Conservation (phyloP, 92 coral and sea anemone genomes). For the Pocillopora meandrina region DNA sequence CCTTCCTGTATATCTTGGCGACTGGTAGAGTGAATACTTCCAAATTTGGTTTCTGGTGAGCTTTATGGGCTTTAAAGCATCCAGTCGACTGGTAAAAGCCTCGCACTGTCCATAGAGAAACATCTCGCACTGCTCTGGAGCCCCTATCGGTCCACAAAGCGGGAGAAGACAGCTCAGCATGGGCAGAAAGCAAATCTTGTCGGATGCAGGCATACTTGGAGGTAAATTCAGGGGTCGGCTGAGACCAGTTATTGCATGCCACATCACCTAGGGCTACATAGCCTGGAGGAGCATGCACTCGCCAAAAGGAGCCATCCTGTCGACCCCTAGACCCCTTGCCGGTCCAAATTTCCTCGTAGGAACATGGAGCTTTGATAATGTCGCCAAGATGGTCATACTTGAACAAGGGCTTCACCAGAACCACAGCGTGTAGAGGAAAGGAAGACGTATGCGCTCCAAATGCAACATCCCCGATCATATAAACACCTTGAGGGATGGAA, state of each 20-base stretch:
- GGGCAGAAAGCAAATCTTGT: background rate
- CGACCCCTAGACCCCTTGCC: conserved; percentile 4
- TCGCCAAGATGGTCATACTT: background rate
- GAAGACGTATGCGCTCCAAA: background rate
- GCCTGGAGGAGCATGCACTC: conserved; percentile 9
- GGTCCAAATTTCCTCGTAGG: background rate
- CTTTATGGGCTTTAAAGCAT: conserved; percentile 10
- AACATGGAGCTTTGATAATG: background rate
- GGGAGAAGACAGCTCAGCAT: background rate
- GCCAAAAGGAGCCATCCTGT: conserved; percentile 17
- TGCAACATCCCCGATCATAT: conserved; percentile 20
- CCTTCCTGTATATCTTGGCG: too few species aligned
- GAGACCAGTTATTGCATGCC: background rate
- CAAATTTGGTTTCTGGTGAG: conserved; percentile 2
- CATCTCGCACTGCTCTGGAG: background rate
- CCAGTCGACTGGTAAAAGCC: conserved; percentile 3
- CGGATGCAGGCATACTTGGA: conserved; percentile 29
- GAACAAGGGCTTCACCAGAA: conserved; percentile 2
- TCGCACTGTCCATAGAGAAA: conserved; percentile 27
- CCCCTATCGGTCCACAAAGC: conserved; percentile 13
- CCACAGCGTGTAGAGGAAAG: background rate
- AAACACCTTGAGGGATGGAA: background rate
- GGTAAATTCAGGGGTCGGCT: background rate
- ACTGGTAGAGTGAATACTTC: too few species aligned
- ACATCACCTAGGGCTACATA: conserved; percentile 30